phyloP scores from a whole-genome alignment of 1,140 invertebrate species.

The Macrotrachela quadricornifera region DNA sequence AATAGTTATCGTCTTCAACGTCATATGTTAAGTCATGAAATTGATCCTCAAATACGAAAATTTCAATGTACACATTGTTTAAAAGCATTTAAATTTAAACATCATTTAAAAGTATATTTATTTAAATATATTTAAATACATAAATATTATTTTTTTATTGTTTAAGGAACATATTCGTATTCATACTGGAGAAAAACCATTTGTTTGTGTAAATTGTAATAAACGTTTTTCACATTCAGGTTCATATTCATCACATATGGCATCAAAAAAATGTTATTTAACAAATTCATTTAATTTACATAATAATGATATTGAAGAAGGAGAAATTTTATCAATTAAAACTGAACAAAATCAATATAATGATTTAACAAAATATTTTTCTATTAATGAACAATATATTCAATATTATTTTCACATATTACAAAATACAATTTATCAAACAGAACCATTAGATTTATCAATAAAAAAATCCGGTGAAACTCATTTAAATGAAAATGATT shows the following conservation, averaged over 20 bases:
- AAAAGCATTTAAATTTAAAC: conserved; percentile 96
- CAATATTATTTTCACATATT: not conserved
- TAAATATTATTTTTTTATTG: no score
- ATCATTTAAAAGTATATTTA: conserved; percentile 56
- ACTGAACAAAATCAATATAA: no score
- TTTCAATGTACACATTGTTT: conserved; percentile 94
- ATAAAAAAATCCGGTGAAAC: not conserved
- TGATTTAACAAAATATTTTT: no score
- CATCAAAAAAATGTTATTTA: conserved; percentile 7
- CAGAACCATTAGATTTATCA: conserved; percentile 2
- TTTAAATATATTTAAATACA: no score
- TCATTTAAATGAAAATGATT: not conserved
- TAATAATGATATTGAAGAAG: no score
- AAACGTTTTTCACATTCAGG: conserved; percentile 10
- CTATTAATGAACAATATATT: no score
- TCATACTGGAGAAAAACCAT: conserved; percentile 10
- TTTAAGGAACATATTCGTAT: conserved; percentile 7
- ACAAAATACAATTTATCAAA: not conserved
- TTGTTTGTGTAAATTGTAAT: conserved; percentile 8
- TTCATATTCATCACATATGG: conserved; percentile 8
- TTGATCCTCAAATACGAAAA: conserved; percentile 73
- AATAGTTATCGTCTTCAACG: conserved; percentile 84
- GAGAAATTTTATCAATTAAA: no score
- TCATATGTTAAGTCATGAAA: conserved; percentile 90
- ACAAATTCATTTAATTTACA: no score